Evolutionary conservation across 1,140 invertebrate species (phyloP).

Genomic region (Musca vetustissima): DNA sequence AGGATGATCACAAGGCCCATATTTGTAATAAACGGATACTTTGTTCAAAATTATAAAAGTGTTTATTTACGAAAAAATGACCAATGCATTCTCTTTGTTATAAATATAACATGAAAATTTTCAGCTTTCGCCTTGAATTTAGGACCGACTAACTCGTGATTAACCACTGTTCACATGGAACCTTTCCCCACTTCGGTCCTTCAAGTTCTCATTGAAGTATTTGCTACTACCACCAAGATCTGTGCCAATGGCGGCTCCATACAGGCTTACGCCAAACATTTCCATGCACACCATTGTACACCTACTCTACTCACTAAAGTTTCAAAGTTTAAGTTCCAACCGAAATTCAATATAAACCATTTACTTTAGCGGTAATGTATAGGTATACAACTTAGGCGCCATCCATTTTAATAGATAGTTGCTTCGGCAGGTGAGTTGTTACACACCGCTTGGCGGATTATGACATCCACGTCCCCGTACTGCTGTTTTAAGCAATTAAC

Average conservation of each 20-base stretch:
- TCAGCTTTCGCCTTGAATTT: conserved; percentile 69
- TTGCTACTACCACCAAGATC: conserved; percentile 89
- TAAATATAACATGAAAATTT: conserved; percentile 35
- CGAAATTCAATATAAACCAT: neutral
- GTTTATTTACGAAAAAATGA: too few relatives aligned
- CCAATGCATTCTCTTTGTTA: too few relatives aligned
- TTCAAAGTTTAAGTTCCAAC: conserved; percentile 58
- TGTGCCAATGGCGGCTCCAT: conserved; percentile 78
- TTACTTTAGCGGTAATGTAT: neutral
- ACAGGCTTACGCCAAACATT: conserved; percentile 74
- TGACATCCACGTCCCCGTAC: too few relatives aligned
- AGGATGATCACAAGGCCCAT: conserved; percentile 37
- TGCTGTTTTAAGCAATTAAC: too few relatives aligned
- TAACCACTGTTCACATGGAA: conserved; percentile 88
- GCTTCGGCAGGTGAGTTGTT: conserved; percentile 88
- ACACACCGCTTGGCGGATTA: conserved; percentile 57
- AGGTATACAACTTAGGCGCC: conserved; percentile 65
- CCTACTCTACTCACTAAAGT: conserved; percentile 9
- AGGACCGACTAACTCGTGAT: conserved; percentile 87
- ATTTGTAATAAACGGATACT: too few relatives aligned
- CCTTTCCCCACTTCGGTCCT: conserved; percentile 87
- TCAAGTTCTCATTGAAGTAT: conserved; percentile 82
- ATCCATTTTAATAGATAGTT: conserved; percentile 91
- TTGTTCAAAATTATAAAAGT: too few relatives aligned
- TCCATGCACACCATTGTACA: conserved; percentile 50